A percentile compares a stretch with the other conserved stretches of the same genome.
Conservation (phyloP, 2,113 vertebrate genomes). For the Pluvianellus socialis region DNA sequence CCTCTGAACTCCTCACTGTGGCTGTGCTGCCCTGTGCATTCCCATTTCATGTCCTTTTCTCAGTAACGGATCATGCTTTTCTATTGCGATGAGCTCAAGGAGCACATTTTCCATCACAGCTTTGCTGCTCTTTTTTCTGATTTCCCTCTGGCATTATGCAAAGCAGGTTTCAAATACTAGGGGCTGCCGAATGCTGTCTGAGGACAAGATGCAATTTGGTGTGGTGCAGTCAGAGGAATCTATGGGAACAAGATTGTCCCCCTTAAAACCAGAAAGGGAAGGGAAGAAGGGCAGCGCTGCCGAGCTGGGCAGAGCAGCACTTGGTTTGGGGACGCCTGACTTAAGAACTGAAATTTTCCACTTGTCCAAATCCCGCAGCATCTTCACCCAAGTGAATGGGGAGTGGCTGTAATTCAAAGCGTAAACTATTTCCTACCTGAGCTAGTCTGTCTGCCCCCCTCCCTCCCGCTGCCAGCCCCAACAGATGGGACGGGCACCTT, state of each 20-base stretch:
- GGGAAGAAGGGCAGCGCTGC: neutral
- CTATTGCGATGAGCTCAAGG: neutral
- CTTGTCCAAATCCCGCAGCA: accelerated
- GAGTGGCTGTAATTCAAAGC: neutral
- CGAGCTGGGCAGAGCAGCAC: neutral
- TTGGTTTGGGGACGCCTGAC: neutral
- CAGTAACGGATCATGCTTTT: neutral
- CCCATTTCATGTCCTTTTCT: neutral
- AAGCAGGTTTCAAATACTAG: neutral
- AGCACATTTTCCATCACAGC: accelerated
- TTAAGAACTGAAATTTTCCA: neutral
- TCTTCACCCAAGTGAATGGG: accelerated
- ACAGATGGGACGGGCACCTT: accelerated
- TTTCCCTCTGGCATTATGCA: neutral
- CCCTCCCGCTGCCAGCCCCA: neutral
- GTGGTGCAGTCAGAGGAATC: neutral
- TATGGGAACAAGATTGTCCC: neutral
- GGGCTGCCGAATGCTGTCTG: neutral
- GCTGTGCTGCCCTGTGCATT: accelerated
- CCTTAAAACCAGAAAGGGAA: neutral
- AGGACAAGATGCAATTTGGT: neutral
- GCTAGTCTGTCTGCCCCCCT: neutral
- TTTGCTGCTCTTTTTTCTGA: neutral
- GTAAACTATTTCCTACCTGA: neutral
- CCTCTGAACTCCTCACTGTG: neutral